Evolutionary conservation across 2,888 invertebrate genomes (phyloP).

Genomic region (Sylvicola fuscatus): DNA sequence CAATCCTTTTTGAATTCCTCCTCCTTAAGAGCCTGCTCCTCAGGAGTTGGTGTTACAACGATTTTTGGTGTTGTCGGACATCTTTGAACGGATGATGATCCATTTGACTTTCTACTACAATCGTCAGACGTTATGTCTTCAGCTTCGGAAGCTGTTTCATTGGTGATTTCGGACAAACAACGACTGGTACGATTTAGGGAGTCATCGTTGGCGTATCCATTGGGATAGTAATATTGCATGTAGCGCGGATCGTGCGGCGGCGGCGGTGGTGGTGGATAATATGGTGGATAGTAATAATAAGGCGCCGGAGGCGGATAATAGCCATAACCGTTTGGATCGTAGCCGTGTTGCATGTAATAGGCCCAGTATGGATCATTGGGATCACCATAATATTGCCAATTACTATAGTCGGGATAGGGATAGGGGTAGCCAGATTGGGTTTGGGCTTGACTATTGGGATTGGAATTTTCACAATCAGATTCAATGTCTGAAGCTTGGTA

Average conservation of each 20-base stretch:
- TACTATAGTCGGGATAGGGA: conserved; percentile 4
- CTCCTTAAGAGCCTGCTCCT: conserved; percentile 12
- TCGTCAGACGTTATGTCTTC: too few species aligned
- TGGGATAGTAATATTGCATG: conserved; percentile 1
- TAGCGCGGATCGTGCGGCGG: not conserved
- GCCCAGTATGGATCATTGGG: conserved; percentile 11
- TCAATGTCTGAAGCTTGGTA: conserved; percentile 23
- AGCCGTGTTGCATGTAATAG: conserved; percentile 10
- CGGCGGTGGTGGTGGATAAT: conserved; percentile 3
- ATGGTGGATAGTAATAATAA: conserved; percentile 5
- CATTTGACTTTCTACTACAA: too few species aligned
- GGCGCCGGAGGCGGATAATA: conserved; percentile 4
- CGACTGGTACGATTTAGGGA: too few species aligned
- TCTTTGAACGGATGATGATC: too few species aligned
- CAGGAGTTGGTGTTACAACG: conserved; percentile 20
- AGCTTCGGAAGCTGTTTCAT: too few species aligned
- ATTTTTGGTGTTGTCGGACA: conserved; percentile 15
- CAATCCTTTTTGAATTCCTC: not conserved
- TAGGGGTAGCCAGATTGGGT: not conserved
- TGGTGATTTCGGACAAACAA: too few species aligned
- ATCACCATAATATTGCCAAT: conserved; percentile 5
- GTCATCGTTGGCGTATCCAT: too few species aligned
- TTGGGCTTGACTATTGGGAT: not conserved
- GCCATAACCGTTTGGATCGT: conserved; percentile 6
- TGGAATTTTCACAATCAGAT: conserved; percentile 3